phyloP scores from a whole-genome alignment of 2,113 vertebrate genomes.

The Pseudorasbora parva region DNA sequence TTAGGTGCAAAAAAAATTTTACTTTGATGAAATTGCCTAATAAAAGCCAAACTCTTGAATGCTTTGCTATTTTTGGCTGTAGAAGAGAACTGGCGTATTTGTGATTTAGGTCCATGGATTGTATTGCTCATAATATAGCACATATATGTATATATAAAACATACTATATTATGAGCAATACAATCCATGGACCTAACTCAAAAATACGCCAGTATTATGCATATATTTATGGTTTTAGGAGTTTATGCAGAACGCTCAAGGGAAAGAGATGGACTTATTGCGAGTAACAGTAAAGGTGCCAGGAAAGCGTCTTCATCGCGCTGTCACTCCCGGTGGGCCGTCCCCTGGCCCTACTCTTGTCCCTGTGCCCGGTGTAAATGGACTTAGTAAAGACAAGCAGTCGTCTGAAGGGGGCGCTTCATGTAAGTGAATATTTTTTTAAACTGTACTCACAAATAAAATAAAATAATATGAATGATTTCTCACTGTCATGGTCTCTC shows the following conservation, averaged over 20 bases:
- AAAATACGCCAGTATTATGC: too few species aligned
- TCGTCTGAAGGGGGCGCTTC: slow-evolving; percentile 68
- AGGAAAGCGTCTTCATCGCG: slow-evolving; percentile 90
- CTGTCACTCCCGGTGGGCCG: slow-evolving; percentile 83
- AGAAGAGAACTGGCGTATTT: too few species aligned
- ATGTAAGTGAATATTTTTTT: slow-evolving; percentile 60
- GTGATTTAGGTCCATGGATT: too few species aligned
- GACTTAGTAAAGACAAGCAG: slow-evolving; percentile 82
- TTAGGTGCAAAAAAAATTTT: too few species aligned
- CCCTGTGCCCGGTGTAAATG: slow-evolving; percentile 82
- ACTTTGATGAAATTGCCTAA: too few species aligned
- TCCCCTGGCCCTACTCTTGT: slow-evolving; percentile 71
- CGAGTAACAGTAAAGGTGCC: slow-evolving; percentile 96
- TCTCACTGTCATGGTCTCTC: slow-evolving; percentile 44
- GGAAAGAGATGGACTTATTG: slow-evolving; percentile 93
- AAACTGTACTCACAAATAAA: background rate
- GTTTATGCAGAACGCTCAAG: slow-evolving; percentile 89
- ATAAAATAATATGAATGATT: background rate
- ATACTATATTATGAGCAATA: too few species aligned
- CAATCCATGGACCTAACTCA: too few species aligned
- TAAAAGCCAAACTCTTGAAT: too few species aligned
- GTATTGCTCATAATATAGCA: too few species aligned
- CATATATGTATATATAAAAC: too few species aligned
- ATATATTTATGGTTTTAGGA: slow-evolving; percentile 72
- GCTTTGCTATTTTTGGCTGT: too few species aligned